Conservation (phyloP, 2,797 vertebrate genomes). For the Syngnathus acus region DNA sequence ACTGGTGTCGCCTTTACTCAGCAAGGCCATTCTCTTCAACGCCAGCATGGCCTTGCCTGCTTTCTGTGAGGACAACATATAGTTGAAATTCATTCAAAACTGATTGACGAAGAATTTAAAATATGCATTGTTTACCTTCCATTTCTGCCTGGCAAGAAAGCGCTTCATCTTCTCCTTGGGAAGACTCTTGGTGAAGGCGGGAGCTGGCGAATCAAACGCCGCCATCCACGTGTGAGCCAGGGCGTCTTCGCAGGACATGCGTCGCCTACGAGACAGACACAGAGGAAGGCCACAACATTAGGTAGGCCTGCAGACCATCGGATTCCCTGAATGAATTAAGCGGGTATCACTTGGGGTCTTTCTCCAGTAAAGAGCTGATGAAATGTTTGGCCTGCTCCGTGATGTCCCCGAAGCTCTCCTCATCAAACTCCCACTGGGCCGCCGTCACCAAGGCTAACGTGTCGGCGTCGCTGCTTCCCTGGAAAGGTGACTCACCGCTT, state of each 20-base stretch:
- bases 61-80: constrained; percentile 52
- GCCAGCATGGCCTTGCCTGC: constrained; percentile 81
- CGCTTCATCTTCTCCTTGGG: constrained; percentile 81
- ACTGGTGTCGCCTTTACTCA: constrained; percentile 62
- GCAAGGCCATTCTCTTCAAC: constrained; percentile 76
- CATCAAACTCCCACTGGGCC: constrained; percentile 78
- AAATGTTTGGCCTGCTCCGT: constrained; percentile 78
- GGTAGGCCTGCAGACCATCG: neutral
- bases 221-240: constrained; percentile 79
- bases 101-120: too few species aligned
- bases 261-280: constrained; percentile 51
- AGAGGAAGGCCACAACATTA: neutral
- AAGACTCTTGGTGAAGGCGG: constrained; percentile 58
- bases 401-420: constrained; percentile 79
- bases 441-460: constrained; percentile 77
- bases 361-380: constrained; percentile 76
- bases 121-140: constrained; percentile 69
- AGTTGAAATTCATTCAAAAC: neutral
- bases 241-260: constrained; percentile 68
- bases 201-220: constrained; percentile 46
- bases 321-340: neutral
- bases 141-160: constrained; percentile 79
- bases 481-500: constrained; percentile 85
- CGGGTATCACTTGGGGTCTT: constrained; percentile 66
- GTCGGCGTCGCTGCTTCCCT: constrained; percentile 76